Evolutionary conservation across 2,888 invertebrate species (phyloP), one percentile per base, ranked within the genome.

Genomic region (Drosophila leonis): DNA sequence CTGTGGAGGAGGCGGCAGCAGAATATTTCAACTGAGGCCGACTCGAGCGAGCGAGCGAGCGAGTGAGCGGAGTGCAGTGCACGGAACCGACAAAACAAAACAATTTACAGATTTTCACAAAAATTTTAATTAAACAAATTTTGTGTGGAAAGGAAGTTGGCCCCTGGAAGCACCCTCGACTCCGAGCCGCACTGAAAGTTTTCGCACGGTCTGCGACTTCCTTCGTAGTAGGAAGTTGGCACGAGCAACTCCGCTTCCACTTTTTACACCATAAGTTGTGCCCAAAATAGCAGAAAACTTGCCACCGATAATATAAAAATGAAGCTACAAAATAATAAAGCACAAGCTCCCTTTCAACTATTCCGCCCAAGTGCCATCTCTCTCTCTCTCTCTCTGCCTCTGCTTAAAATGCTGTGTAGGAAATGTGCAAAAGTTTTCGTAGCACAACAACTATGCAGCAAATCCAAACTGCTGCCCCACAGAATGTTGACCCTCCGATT

Each of bases 51-150:
- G 41, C 39, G n/a, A n/a, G n/a, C n/a, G n/a, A n/a, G n/a, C n/a
- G n/a, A n/a, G n/a, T n/a, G n/a, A n/a, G n/a, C n/a, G n/a, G n/a
- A n/a, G n/a, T n/a, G 10, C 52, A 67, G 70, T 60, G 49, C 66
- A 77, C 68, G 54, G 57, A 70, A 66, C 62, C 61, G 66, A 67
- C 69, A 72, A 69, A 75, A 74, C 85, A 82, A 80, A 89, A 86
- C 85, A 86, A 86, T 86, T 86, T 89, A 88, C 90, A 78, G 85
- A 86, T 86, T 89, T 89, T 73, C 76, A 78, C 90, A 88, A 88
- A 86, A 86, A 89, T 89, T 86, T 86, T 86, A 86, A 86, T 86
- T 86, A 86, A 86, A 86, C 88, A 86, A 86, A 89, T 87, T 89
- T 89, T 81, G 82, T 81, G 83, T 70, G 85, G 65, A 88, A 72